These are phyloP conservation scores for Druceiella hillmani DNA, from an alignment of 2,888 invertebrate genomes.

Conservation along the genomic window DNA sequence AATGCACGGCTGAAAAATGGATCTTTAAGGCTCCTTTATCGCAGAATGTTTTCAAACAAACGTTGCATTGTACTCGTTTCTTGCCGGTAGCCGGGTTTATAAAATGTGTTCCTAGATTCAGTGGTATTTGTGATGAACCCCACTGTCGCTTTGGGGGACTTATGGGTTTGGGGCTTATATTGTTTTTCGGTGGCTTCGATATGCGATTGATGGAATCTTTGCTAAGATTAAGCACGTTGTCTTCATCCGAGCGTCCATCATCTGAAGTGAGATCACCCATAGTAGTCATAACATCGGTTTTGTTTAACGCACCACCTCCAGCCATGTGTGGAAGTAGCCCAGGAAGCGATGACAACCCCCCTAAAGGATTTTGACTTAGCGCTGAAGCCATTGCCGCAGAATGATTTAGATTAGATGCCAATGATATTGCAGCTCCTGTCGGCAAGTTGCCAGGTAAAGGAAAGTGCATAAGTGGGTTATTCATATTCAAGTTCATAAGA, in stretches of 20 bases:
- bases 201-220: slow-evolving; percentile 38
- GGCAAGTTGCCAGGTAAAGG: slow-evolving; percentile 54
- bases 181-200: slow-evolving; percentile 35
- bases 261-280: slow-evolving; percentile 28
- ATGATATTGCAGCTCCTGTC: slow-evolving; percentile 50
- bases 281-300: slow-evolving; percentile 34
- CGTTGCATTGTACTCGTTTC: slow-evolving; percentile 96
- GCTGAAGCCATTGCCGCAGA: slow-evolving; percentile 63
- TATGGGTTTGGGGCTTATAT: slow-evolving; percentile 55
- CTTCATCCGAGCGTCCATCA: slow-evolving; percentile 35
- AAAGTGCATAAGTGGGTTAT: slow-evolving; percentile 59
- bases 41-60: slow-evolving; percentile 98
- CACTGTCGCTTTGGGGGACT: slow-evolving; percentile 76
- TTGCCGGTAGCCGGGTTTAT: slow-evolving; percentile 92
- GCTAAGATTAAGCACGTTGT: slow-evolving; percentile 45
- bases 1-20: slow-evolving; percentile 97
- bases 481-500: slow-evolving; percentile 55
- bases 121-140: slow-evolving; percentile 70
- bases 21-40: slow-evolving; percentile 99
- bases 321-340: slow-evolving; percentile 59
- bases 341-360: slow-evolving; percentile 58
- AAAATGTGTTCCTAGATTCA: slow-evolving; percentile 82
- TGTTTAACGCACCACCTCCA: slow-evolving; percentile 39
- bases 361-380: slow-evolving; percentile 53
- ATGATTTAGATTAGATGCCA: slow-evolving; percentile 52